Evolutionary conservation across 2,888 invertebrate species (phyloP).

Genomic region (Zhengitettix transpicula): DNA sequence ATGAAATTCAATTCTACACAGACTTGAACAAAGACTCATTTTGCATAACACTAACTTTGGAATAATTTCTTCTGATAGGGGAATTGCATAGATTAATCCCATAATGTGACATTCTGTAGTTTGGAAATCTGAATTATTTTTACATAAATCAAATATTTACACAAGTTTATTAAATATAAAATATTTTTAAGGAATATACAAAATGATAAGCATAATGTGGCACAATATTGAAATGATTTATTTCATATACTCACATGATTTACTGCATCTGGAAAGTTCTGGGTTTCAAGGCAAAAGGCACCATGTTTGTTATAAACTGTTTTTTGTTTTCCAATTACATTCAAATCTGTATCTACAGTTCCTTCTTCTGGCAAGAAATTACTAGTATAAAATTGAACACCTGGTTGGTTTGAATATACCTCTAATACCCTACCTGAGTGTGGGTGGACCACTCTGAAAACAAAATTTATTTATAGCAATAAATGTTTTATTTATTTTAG

Average conservation of each 20-base stretch:
- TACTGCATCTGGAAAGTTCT: constrained; percentile 81
- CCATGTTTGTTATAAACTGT: constrained; percentile 55
- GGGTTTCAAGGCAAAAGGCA: constrained; percentile 78
- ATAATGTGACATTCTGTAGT: no score
- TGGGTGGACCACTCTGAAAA: constrained; percentile 43
- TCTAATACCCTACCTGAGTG: constrained; percentile 56
- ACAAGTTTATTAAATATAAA: not conserved
- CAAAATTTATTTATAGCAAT: not conserved
- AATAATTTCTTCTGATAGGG: no score
- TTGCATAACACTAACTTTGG: no score
- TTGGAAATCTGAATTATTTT: no score
- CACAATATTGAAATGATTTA: not conserved
- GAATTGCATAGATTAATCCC: no score
- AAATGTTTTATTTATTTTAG: no score
- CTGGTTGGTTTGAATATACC: constrained; percentile 73
- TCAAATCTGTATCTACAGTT: not conserved
- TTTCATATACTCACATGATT: constrained; percentile 46
- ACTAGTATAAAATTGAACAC: constrained; percentile 78
- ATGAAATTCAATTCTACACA: no score
- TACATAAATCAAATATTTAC: not conserved
- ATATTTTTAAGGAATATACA: not conserved
- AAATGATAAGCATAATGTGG: no score
- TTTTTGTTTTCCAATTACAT: constrained; percentile 52
- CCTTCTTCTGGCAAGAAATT: constrained; percentile 46
- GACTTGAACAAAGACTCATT: no score